Base-by-base conservation (phyloP, 1,140 invertebrate species). In the Drosophila fuyamai region DNA sequence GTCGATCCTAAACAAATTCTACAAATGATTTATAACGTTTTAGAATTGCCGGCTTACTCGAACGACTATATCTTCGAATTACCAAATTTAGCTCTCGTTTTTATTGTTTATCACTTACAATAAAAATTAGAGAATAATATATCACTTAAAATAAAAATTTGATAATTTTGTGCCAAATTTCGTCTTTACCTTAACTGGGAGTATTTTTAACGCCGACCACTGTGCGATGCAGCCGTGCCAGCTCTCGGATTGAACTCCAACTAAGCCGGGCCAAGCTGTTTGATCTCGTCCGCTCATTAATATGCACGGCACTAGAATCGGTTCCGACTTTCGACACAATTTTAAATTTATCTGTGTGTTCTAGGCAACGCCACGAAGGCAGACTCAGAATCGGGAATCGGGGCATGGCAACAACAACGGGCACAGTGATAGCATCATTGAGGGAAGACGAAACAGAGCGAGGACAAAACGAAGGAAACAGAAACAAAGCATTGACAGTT, bases 401-500 rank as follows among this genome's bases (percentile, higher is more conserved):
- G 36, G 23, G 23, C 46, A 47, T 27, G 36, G 23, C 46, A 47
- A 47, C 10, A 23, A 18, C 44, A 47, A 48, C 29, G 8, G 10
- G 13, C 44, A 23, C 47, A 29, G 13, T 48, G 47, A 48, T 29
- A 23, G 14, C 47, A 50, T 16, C 47, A 29, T 32, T 50, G 14
- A 4, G 13, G 29, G 4, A 32, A 32, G 29, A 32, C 29, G 29
- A 32, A 4, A 32, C 29, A 32, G 29, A 32, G 23, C 29, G 18
- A 35, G 53, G 27, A 35, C 40, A 35, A 46, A 27, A 10, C 36
- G 13, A 16, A 8, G 59, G 27, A 46, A 66, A 85, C 78, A 56
- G 60, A 86, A 75, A 85, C 78, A 81, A 89, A 88, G 80, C 84
- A 88, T 83, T 88, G 76, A 75, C 84, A 83, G 80, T 83, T 89